Percentiles rank a stretch among this genome's conserved stretches.
Evolutionary conservation across 2,888 invertebrate species (phyloP).

Genomic region (Pseudanteris insignis): DNA sequence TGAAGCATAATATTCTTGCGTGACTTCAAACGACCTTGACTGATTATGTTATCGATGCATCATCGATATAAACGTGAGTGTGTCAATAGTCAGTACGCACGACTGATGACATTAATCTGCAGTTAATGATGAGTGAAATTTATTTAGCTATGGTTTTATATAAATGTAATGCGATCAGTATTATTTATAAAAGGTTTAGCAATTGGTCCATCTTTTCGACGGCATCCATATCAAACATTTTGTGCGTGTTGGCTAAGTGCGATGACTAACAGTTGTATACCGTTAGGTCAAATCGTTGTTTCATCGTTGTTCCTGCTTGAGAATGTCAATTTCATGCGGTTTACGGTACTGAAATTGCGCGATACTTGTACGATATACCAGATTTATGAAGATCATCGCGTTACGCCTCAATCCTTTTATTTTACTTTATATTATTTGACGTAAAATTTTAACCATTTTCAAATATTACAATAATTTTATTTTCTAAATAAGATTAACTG

Average conservation of each 20-base stretch:
- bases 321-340: constrained; percentile 64
- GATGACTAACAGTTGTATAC: constrained; percentile 62
- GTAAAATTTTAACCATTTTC: constrained; percentile 5
- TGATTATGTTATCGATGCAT: constrained; percentile 9
- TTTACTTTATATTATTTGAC: constrained; percentile 14
- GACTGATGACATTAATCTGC: not conserved
- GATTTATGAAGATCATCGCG: constrained; percentile 45
- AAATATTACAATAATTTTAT: too few species aligned
- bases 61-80: constrained; percentile 4
- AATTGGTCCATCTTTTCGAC: too few species aligned
- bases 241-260: constrained; percentile 50
- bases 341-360: constrained; percentile 62
- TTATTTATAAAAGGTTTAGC: too few species aligned
- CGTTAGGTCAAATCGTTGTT: constrained; percentile 62
- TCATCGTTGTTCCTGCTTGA: constrained; percentile 56
- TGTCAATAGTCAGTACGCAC: not conserved
- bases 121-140: too few species aligned
- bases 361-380: constrained; percentile 51
- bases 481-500: too few species aligned
- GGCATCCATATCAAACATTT: constrained; percentile 33
- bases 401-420: constrained; percentile 32
- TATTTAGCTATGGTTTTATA: too few species aligned
- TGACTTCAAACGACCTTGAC: constrained; percentile 20
- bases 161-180: too few species aligned
- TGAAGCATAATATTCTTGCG: too few species aligned